These are phyloP conservation scores for Myotis lucifugus DNA, from an alignment of 2,113 vertebrate species.

Conservation along the genomic window DNA sequence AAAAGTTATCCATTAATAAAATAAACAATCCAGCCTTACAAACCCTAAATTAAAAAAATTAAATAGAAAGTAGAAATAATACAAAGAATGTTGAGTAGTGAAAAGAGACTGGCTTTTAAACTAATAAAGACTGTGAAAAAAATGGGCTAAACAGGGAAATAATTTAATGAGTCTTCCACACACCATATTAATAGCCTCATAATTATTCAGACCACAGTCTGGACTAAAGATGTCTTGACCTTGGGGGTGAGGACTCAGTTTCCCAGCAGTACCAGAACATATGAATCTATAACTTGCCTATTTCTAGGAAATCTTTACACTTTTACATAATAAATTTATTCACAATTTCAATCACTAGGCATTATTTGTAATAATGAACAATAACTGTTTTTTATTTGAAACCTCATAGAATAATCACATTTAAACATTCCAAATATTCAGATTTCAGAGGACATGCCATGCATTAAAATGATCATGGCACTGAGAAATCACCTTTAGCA, in stretches of 20 bases:
- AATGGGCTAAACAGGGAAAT: neutral
- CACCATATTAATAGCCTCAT: neutral
- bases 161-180: neutral
- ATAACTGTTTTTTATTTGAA: neutral
- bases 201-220: neutral
- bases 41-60: neutral
- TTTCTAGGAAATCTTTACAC: slow-evolving; percentile 66
- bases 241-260: slow-evolving; percentile 63
- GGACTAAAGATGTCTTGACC: slow-evolving; percentile 47
- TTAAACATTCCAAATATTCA: neutral
- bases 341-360: slow-evolving; percentile 51
- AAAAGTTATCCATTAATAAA: neutral
- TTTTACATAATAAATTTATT: slow-evolving; percentile 73
- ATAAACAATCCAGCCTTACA: neutral
- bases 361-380: slow-evolving; percentile 1
- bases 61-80: neutral
- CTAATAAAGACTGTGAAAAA: neutral
- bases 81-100: neutral
- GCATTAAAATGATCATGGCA: neutral
- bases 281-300: slow-evolving; percentile 61
- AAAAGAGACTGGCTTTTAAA: slow-evolving; percentile 23
- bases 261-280: slow-evolving; percentile 26
- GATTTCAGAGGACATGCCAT: slow-evolving; percentile 27
- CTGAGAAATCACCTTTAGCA: slow-evolving; percentile 36
- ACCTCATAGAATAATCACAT: neutral